Base-by-base conservation (phyloP, 2,113 vertebrate genomes). In the Percina caprodes region DNA sequence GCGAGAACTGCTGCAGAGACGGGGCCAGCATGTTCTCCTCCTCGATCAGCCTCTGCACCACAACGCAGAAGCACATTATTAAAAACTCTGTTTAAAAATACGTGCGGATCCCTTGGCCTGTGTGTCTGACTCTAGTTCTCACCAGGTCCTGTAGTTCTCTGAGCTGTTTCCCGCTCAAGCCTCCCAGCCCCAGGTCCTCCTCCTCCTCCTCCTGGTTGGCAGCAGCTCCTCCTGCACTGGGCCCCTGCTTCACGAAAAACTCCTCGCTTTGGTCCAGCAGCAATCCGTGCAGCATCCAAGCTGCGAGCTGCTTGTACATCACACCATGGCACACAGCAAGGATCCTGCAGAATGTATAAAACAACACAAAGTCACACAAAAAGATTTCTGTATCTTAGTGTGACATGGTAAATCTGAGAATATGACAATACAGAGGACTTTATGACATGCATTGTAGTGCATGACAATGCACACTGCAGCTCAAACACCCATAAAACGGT, bases 1-100 rank as follows among this genome's bases (percentile, higher is more conserved):
- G 91, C 2, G 98, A 99, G 93, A 99, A 99, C 94, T 99, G 98
- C 93, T 99, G 99, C 6, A 99, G 96, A 19, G 98, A 99, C 0
- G 97, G 98, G 16, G 98, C 98, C 88, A 99, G 86, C 97, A 99
- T 99, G 93, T 99, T 98, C 91, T 99, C 98, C 91, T 99, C 98
- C 89, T 99, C 98, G 42, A 99, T 97, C 90, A 99, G 94, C 84
- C 98, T 96, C 98, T 99, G 86, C 26, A 51, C 4, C 46, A 42
- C 16, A 63, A 30, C 45, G 58, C 35, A 71, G 6, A 1, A 7
- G 0, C 0, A 23, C 39, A 54, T 2, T 0, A 33, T 23, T 46
- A 30, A 30, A 42, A 10, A 4, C 48, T 13, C 1, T 3, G 2
- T 5, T 16, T 0, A 48, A 6, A 21, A 15, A 11, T 0, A 35